These are phyloP conservation scores for Lathronympha strigana DNA, from an alignment of 2,888 invertebrate genomes.

Conservation along the genomic window DNA sequence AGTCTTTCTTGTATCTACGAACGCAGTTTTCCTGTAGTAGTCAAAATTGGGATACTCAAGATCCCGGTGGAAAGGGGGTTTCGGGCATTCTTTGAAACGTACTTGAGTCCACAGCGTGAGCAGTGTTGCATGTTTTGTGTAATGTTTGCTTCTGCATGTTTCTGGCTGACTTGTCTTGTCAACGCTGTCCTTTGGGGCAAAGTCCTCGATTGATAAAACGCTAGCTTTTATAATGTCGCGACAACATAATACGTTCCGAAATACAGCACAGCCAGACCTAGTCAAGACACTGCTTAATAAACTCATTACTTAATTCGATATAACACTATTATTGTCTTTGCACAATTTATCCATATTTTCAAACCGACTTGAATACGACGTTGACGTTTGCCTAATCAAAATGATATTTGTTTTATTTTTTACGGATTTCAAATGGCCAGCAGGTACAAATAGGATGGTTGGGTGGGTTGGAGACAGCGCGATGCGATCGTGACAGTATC, in stretches of 20 bases:
- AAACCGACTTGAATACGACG: slow-evolving; percentile 17
- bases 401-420: slow-evolving; percentile 4
- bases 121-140: slow-evolving; percentile 42
- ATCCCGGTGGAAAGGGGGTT: slow-evolving; percentile 70
- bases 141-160: slow-evolving; percentile 42
- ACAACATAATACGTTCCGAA: slow-evolving; percentile 52
- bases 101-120: slow-evolving; percentile 65
- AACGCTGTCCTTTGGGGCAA: slow-evolving; percentile 28
- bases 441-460: too few relatives aligned
- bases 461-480: too few relatives aligned
- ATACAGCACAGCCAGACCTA: slow-evolving; percentile 50
- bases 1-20: slow-evolving; percentile 63
- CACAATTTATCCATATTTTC: slow-evolving; percentile 21
- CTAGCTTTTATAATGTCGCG: slow-evolving; percentile 49
- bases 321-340: not conserved
- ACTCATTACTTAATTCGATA: slow-evolving; percentile 51
- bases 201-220: slow-evolving; percentile 32
- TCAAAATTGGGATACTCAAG: slow-evolving; percentile 68
- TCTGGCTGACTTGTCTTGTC: slow-evolving; percentile 9
- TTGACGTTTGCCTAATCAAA: slow-evolving; percentile 14
- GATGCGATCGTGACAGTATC: too few relatives aligned
- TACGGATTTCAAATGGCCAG: not conserved
- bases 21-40: slow-evolving; percentile 66
- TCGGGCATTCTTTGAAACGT: slow-evolving; percentile 60
- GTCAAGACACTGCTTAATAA: slow-evolving; percentile 52